These are phyloP conservation scores for Yponomeuta evonymella DNA, from an alignment of 2,888 invertebrate species.

Conservation along the genomic window DNA sequence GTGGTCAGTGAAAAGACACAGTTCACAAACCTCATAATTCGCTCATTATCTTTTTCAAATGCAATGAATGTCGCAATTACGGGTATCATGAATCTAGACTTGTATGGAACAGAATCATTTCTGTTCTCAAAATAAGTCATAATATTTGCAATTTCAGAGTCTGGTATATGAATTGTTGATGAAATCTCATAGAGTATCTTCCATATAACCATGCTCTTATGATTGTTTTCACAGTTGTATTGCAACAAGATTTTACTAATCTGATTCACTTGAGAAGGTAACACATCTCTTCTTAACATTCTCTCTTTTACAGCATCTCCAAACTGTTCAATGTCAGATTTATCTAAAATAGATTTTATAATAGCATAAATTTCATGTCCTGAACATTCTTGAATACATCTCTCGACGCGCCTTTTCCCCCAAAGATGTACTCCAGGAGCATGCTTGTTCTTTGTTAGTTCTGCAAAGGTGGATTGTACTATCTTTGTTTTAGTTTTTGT, in stretches of 20 bases:
- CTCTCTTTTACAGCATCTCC: slow-evolving; percentile 40
- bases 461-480: not conserved
- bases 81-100: slow-evolving; percentile 50
- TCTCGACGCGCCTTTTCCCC: slow-evolving; percentile 42
- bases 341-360: slow-evolving; percentile 35
- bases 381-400: slow-evolving; percentile 31
- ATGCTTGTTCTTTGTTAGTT: slow-evolving; percentile 29
- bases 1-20: slow-evolving; percentile 32
- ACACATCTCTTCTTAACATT: slow-evolving; percentile 22
- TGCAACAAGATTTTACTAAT: slow-evolving; percentile 38
- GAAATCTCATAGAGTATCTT: slow-evolving; percentile 51
- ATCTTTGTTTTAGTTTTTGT: not conserved
- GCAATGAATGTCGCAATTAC: slow-evolving; percentile 40
- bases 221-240: slow-evolving; percentile 31
- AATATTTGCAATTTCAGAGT: slow-evolving; percentile 28
- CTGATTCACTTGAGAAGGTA: not conserved
- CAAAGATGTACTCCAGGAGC: slow-evolving; percentile 46
- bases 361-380: slow-evolving; percentile 40
- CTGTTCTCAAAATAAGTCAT: slow-evolving; percentile 28
- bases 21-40: slow-evolving; percentile 32
- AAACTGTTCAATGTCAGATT: slow-evolving; percentile 42
- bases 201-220: slow-evolving; percentile 42
- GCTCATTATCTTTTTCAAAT: slow-evolving; percentile 24
- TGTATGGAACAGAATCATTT: slow-evolving; percentile 33
- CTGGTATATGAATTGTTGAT: slow-evolving; percentile 29